A percentile compares a stretch with the other conserved stretches of the same genome.
Conservation (phyloP, 2,888 invertebrate species). For the Lasiommata megera region DNA sequence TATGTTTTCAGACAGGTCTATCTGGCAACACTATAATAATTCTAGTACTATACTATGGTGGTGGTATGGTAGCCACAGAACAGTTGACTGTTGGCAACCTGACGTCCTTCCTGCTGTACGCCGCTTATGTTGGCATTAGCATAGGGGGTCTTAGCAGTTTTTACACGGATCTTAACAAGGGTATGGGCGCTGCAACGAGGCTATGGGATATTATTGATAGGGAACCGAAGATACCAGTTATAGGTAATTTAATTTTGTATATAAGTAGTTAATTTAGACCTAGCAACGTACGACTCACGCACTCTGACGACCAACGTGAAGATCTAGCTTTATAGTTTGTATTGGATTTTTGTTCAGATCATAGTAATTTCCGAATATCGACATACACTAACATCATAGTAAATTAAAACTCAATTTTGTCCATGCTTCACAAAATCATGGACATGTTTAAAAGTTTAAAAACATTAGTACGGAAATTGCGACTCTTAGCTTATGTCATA, state of each 20-base stretch:
- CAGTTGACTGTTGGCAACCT: constrained; percentile 91
- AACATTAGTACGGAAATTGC: too few relatives aligned
- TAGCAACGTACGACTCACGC: too few relatives aligned
- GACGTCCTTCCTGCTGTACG: constrained; percentile 96
- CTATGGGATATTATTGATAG: constrained; percentile 95
- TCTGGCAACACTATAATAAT: constrained; percentile 95
- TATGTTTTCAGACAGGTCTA: constrained; percentile 86
- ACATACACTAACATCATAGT: too few relatives aligned
- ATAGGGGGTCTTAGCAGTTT: constrained; percentile 95
- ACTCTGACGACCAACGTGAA: too few relatives aligned
- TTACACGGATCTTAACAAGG: constrained; percentile 96
- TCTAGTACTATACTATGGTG: constrained; percentile 95
- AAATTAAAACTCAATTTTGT: too few relatives aligned
- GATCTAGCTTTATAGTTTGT: too few relatives aligned
- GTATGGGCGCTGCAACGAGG: constrained; percentile 93
- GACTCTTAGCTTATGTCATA: too few relatives aligned
- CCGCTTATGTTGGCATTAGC: constrained; percentile 95
- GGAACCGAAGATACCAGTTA: constrained; percentile 86
- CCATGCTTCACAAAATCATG: too few relatives aligned
- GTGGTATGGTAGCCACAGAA: constrained; percentile 91
- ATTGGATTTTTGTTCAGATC: too few relatives aligned
- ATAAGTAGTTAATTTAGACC: too few relatives aligned
- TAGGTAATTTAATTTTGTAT: constrained; percentile 66
- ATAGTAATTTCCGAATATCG: too few relatives aligned
- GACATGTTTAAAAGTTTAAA: too few relatives aligned